phyloP scores from a whole-genome alignment of 2,888 invertebrate genomes.

The Agapetus fuscipes region DNA sequence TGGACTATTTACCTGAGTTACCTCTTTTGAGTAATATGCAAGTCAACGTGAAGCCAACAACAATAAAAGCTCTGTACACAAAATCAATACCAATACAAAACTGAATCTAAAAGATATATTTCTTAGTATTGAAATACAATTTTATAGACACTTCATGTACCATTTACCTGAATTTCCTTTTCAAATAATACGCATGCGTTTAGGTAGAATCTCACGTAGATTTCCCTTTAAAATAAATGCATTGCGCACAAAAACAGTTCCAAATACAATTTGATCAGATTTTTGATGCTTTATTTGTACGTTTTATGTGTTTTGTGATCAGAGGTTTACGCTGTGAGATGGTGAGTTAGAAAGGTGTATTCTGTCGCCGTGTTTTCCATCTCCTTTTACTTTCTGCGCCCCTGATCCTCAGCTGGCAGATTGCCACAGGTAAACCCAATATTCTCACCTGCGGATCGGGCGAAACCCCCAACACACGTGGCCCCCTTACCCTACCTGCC shows the following conservation, averaged over 20 bases:
- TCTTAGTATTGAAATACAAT: no score
- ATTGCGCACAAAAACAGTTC: neutral
- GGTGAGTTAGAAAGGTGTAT: no score
- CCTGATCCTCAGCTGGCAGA: conserved; percentile 46
- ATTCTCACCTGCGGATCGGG: conserved; percentile 9
- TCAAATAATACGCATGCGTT: conserved; percentile 19
- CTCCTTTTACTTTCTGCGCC: conserved; percentile 26
- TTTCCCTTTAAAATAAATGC: neutral
- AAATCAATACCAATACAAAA: no score
- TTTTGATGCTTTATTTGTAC: neutral
- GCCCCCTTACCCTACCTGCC: conserved; percentile 2
- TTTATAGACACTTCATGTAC: no score
- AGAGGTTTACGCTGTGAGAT: conserved; percentile 33
- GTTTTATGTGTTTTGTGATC: conserved; percentile 27
- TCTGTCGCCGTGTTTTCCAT: conserved; percentile 16
- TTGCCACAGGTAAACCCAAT: conserved; percentile 43
- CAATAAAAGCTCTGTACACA: no score
- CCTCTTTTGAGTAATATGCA: no score
- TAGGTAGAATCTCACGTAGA: no score
- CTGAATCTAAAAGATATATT: no score
- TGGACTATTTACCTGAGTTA: no score
- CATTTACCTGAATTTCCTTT: no score
- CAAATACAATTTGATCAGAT: neutral
- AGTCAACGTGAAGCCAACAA: no score
- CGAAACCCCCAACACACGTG: neutral